These are phyloP conservation scores for Aleadryas rufinucha DNA, from an alignment of 2,113 vertebrate species.

Conservation along the genomic window DNA sequence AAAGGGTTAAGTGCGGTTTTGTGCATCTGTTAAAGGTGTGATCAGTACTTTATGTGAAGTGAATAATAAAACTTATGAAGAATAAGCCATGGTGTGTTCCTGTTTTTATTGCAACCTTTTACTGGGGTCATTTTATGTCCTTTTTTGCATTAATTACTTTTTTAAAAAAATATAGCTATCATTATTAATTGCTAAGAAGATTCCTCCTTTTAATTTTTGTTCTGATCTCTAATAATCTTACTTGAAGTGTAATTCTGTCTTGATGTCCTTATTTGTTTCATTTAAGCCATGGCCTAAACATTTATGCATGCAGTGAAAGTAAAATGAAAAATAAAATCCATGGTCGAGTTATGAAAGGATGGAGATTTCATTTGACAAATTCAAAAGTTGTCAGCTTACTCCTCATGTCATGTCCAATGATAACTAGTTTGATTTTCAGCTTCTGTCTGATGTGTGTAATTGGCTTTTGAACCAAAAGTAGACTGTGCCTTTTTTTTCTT, in stretches of 20 bases:
- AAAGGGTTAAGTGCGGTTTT: not conserved
- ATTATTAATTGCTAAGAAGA: not conserved
- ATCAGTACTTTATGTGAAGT: not conserved
- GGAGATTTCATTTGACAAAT: not conserved
- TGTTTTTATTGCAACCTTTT: not conserved
- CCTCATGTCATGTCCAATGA: not conserved
- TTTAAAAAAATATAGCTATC: not conserved
- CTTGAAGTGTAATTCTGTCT: not conserved
- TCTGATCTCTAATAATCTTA: not conserved
- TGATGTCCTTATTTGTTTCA: not conserved
- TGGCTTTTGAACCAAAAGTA: not conserved
- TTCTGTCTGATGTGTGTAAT: not conserved
- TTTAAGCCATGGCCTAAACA: not conserved
- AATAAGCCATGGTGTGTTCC: not conserved
- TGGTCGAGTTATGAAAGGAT: not conserved
- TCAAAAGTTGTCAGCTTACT: not conserved
- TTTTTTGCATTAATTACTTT: not conserved
- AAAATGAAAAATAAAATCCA: not conserved
- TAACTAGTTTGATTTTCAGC: not conserved
- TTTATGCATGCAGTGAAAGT: not conserved
- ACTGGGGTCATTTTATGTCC: not conserved
- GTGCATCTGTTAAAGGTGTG: not conserved
- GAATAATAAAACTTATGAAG: not conserved
- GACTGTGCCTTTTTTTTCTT: not conserved
- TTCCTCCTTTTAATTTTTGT: not conserved